Percentiles rank a stretch among this genome's conserved stretches.
phyloP scores from a whole-genome alignment of 2,113 vertebrate genomes.

The Neotoma lepida region DNA sequence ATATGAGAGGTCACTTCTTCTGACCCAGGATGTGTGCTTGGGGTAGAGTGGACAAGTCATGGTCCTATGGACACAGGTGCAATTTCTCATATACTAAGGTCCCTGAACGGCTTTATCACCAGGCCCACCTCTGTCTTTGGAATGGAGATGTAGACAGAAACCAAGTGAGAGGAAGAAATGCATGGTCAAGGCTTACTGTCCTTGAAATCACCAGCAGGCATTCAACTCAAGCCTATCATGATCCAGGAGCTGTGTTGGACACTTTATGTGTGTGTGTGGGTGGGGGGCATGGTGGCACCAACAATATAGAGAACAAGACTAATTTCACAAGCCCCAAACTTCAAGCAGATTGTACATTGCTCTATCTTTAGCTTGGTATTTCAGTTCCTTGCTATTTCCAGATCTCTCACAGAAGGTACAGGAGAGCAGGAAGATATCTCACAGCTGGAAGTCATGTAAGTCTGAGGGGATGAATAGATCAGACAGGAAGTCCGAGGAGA shows the following conservation, averaged over 20 bases:
- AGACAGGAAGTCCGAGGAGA: not conserved
- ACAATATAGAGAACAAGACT: not conserved
- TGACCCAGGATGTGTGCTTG: fast-evolving
- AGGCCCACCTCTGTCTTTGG: not conserved
- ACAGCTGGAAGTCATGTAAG: not conserved
- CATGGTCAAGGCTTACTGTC: fast-evolving
- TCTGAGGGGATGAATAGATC: not conserved
- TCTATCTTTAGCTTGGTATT: not conserved
- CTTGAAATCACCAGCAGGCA: too few species aligned
- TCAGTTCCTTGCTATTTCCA: not conserved
- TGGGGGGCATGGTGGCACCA: fast-evolving
- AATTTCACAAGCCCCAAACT: not conserved
- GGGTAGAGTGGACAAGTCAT: not conserved
- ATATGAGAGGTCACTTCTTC: not conserved
- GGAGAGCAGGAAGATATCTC: not conserved
- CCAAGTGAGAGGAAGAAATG: too few species aligned
- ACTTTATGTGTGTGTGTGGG: too few species aligned
- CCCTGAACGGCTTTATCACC: fast-evolving
- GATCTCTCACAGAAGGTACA: not conserved
- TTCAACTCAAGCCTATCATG: fast-evolving
- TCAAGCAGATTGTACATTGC: not conserved
- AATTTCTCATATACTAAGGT: not conserved
- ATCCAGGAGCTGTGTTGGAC: not conserved
- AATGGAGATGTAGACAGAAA: not conserved
- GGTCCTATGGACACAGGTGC: not conserved